Evolutionary conservation across 2,797 vertebrate species (phyloP).

Genomic region (Fistularia tabacaria): DNA sequence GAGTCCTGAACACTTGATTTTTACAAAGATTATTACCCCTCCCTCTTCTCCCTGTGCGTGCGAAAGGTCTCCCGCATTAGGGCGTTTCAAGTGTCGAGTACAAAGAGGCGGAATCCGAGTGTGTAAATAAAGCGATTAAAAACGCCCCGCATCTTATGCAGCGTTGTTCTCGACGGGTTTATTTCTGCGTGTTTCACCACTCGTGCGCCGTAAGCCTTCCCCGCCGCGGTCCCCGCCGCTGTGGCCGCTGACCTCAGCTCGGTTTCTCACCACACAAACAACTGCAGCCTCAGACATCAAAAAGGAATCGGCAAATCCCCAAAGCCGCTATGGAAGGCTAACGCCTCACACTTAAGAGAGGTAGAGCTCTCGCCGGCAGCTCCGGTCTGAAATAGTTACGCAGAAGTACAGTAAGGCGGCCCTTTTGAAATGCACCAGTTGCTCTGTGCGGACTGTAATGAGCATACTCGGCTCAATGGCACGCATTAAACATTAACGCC

Average conservation of each 20-base stretch:
- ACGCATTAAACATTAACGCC: constrained; percentile 71
- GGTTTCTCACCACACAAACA: constrained; percentile 10
- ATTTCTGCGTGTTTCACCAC: neutral
- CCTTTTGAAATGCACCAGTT: constrained; percentile 57
- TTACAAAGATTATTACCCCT: too few relatives aligned
- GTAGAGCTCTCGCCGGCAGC: constrained; percentile 50
- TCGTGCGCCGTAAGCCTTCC: neutral
- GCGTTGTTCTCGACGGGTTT: too few relatives aligned
- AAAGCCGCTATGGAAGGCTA: constrained; percentile 39
- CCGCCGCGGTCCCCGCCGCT: constrained; percentile 1
- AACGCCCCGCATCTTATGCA: too few relatives aligned
- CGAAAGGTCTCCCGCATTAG: too few relatives aligned
- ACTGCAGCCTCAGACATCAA: constrained; percentile 40
- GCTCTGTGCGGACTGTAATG: constrained; percentile 55
- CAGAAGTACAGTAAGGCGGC: constrained; percentile 44
- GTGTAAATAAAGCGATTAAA: too few relatives aligned
- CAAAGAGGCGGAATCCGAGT: too few relatives aligned
- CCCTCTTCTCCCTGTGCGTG: too few relatives aligned
- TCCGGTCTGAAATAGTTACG: constrained; percentile 44
- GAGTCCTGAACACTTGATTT: too few relatives aligned
- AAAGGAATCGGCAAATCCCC: constrained; percentile 43
- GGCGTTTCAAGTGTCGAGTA: too few relatives aligned
- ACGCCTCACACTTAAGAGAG: constrained; percentile 52
- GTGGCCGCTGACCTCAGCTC: constrained; percentile 6
- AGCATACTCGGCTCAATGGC: constrained; percentile 50